phyloP scores from a whole-genome alignment of 2,113 vertebrate species.

The Athene noctua region DNA sequence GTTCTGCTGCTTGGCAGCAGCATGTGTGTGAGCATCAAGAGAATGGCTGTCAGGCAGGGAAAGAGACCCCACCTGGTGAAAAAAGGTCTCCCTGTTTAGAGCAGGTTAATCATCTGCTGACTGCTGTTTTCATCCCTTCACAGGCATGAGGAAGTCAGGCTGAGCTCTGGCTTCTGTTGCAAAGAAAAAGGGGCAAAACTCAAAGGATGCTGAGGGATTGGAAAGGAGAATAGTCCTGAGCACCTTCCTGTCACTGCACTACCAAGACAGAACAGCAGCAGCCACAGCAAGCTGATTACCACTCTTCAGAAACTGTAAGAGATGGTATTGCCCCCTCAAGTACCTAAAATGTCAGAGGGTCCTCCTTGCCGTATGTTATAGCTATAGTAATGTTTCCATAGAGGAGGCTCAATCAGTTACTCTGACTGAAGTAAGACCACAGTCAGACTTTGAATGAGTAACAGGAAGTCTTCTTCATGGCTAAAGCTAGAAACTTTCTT shows the following conservation, averaged over 20 bases:
- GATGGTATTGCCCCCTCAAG: not conserved
- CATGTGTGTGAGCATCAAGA: not conserved
- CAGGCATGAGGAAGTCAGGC: not conserved
- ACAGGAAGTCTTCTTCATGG: not conserved
- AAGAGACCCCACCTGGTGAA: not conserved
- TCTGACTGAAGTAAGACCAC: not conserved
- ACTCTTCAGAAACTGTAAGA: not conserved
- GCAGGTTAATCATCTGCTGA: not conserved
- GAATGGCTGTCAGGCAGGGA: not conserved
- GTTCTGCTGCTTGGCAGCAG: not conserved
- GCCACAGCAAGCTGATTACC: not conserved
- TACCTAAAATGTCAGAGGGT: not conserved
- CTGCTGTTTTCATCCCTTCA: not conserved
- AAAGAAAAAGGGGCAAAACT: not conserved
- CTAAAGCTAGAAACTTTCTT: not conserved
- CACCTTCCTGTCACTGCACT: not conserved
- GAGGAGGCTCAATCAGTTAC: not conserved
- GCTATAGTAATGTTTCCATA: not conserved
- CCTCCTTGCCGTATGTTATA: not conserved
- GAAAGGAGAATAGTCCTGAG: not conserved
- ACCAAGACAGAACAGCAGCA: not conserved
- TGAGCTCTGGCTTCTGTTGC: not conserved
- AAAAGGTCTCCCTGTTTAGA: not conserved
- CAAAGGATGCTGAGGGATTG: not conserved
- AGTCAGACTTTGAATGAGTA: too few relatives aligned